A percentile compares a stretch with the other conserved stretches of the same genome.
These are phyloP conservation scores for Lepetodrilus schrolli DNA, from an alignment of 2,888 invertebrate genomes.

Conservation along the genomic window DNA sequence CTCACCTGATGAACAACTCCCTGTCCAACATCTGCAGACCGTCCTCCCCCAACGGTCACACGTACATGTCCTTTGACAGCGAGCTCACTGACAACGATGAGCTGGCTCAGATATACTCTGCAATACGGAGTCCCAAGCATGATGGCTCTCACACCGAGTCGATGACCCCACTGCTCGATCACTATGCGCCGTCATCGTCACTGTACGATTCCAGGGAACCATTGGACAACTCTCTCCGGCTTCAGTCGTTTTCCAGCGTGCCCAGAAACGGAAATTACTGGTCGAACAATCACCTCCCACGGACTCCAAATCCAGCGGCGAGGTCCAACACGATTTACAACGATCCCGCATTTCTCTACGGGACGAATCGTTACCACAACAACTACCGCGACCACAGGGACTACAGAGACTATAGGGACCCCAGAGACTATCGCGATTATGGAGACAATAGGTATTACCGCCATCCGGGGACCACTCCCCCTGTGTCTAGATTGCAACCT, in stretches of 20 bases:
- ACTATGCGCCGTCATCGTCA: conserved; percentile 51
- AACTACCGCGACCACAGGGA: conserved; percentile 1
- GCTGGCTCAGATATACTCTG: conserved; percentile 51
- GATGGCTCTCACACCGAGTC: conserved; percentile 66
- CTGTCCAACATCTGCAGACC: conserved; percentile 30
- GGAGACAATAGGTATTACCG: conserved; percentile 33
- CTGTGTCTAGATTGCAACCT: conserved; percentile 36
- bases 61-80: conserved; percentile 68
- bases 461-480: conserved; percentile 34
- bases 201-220: conserved; percentile 44
- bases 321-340: conserved; percentile 25
- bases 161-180: conserved; percentile 62
- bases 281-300: conserved; percentile 24
- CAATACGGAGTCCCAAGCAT: conserved; percentile 43
- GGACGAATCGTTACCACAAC: background rate
- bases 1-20: conserved; percentile 38
- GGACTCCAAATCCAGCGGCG: conserved; percentile 10
- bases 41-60: conserved; percentile 53
- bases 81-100: conserved; percentile 63
- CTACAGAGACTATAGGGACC: conserved; percentile 32
- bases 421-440: conserved; percentile 36
- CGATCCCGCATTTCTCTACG: conserved; percentile 6
- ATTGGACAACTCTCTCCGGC: conserved; percentile 35
- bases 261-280: conserved; percentile 6
- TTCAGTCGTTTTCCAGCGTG: conserved; percentile 19